phyloP scores from a whole-genome alignment of 2,113 vertebrate genomes.

The Eira barbara region DNA sequence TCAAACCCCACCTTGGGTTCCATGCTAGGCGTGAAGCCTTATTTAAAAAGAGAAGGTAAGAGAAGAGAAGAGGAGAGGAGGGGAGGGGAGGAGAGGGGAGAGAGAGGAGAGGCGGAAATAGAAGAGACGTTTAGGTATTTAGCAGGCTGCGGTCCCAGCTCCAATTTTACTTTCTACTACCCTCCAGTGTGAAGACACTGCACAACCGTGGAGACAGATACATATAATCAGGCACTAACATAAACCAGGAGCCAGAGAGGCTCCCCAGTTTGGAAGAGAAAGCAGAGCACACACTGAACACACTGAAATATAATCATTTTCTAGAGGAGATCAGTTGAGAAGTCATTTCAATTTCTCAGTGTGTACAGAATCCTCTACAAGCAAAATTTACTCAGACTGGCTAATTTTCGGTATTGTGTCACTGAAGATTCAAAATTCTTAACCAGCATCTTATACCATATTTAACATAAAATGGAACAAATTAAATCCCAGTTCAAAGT shows the following conservation, averaged over 20 bases:
- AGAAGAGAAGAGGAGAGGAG: not conserved
- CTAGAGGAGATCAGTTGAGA: not conserved
- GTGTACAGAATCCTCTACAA: not conserved
- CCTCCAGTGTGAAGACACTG: not conserved
- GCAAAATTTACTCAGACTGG: not conserved
- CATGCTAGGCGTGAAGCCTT: not conserved
- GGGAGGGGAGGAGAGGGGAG: too few relatives aligned
- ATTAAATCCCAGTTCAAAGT: not conserved
- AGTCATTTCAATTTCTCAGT: not conserved
- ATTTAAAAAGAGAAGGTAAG: not conserved
- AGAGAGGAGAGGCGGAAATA: not conserved
- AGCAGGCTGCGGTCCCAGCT: not conserved
- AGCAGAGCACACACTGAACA: not conserved
- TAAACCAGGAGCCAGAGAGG: not conserved
- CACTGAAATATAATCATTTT: not conserved
- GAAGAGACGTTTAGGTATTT: not conserved
- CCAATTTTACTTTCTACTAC: not conserved
- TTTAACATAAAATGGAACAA: not conserved
- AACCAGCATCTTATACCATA: not conserved
- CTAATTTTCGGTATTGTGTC: not conserved
- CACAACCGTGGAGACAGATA: not conserved
- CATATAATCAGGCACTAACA: not conserved
- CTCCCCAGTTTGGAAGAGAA: not conserved
- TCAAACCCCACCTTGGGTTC: not conserved
- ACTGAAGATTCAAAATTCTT: not conserved